Conservation (phyloP, 92 coral and sea anemone species). For the Porites divaricata region DNA sequence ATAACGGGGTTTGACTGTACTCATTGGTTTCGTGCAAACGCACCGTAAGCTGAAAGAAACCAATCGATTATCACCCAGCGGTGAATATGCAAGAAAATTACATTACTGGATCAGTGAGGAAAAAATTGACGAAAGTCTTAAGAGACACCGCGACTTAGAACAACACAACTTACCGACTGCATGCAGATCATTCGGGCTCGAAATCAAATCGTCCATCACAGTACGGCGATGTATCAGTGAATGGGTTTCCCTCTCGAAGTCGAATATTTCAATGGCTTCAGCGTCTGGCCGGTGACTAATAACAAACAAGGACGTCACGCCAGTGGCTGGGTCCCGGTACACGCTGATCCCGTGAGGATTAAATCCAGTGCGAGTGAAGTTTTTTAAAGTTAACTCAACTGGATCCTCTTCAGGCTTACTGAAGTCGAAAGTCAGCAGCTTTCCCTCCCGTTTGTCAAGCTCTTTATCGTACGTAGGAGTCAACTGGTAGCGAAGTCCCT, state of each 20-base stretch:
- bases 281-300: slow-evolving; percentile 72
- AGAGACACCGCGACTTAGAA: no score
- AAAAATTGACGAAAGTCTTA: no score
- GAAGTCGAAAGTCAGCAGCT: slow-evolving; percentile 65
- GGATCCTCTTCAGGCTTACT: slow-evolving; percentile 68
- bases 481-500: slow-evolving; percentile 70
- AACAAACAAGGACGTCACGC: slow-evolving; percentile 75
- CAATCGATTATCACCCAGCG: no score
- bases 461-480: slow-evolving; percentile 56
- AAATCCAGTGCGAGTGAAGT: slow-evolving; percentile 78
- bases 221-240: slow-evolving; percentile 72
- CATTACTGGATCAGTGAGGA: no score
- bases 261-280: slow-evolving; percentile 84
- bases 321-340: slow-evolving; percentile 71
- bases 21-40: no score
- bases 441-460: slow-evolving; percentile 66
- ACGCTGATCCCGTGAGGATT: slow-evolving; percentile 90
- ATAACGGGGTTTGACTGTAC: no score
- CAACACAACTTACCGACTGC: slow-evolving; percentile 77
- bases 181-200: slow-evolving; percentile 78
- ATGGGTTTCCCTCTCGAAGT: slow-evolving; percentile 68
- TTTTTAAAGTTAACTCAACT: slow-evolving; percentile 57
- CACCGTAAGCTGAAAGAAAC: no score
- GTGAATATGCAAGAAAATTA: no score
- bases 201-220: slow-evolving; percentile 71